A percentile compares a stretch with the other conserved stretches of the same genome.
Conservation (phyloP, 2,113 vertebrate species). For the Galbula dea region DNA sequence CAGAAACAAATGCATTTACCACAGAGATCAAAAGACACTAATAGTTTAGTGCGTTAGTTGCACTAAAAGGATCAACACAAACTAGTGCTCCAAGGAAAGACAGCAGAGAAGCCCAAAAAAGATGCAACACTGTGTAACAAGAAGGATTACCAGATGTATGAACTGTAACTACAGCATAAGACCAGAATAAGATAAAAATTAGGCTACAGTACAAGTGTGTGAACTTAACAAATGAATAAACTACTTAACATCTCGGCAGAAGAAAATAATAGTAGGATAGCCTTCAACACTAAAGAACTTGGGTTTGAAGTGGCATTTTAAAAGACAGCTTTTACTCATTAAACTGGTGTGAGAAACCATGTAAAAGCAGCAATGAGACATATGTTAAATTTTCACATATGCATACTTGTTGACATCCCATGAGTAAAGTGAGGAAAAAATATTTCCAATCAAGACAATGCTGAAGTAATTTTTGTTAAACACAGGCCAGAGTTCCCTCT, state of each 20-base stretch:
- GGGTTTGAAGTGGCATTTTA: not conserved
- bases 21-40: slow-evolving; percentile 3
- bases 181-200: not conserved
- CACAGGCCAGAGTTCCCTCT: not conserved
- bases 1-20: not conserved
- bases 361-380: slow-evolving; percentile 9
- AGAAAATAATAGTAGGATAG: not conserved
- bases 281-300: not conserved
- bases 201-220: not conserved
- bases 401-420: slow-evolving; percentile 25
- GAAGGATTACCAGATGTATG: not conserved
- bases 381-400: slow-evolving; percentile 35
- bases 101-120: not conserved
- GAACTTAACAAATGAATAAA: not conserved
- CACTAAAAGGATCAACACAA: not conserved
- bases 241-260: not conserved
- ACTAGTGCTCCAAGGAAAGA: not conserved
- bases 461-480: slow-evolving; percentile 2
- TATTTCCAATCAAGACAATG: slow-evolving; percentile 33
- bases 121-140: not conserved
- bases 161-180: not conserved
- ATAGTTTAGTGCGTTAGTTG: not conserved
- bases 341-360: not conserved
- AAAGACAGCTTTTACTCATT: slow-evolving; percentile 6
- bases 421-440: slow-evolving; percentile 38